Evolutionary conservation across 1,140 invertebrate genomes (phyloP), one percentile per base, ranked within the genome.

Genomic region (Drosophila nigromelanica): DNA sequence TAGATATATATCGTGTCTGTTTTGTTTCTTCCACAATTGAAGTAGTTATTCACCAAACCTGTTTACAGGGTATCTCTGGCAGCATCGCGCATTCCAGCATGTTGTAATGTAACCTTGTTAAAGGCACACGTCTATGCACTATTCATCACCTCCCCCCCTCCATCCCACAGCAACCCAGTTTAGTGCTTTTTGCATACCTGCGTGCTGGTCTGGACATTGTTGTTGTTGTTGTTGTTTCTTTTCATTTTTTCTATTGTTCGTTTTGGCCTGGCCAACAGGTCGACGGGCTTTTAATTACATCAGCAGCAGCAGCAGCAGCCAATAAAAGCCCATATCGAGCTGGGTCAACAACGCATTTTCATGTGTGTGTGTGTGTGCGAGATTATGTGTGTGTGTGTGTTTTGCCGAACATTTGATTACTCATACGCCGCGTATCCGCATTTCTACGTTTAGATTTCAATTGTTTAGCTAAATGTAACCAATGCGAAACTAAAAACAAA

Each of bases 221-320:
- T 21, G 2, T 47, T 15, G 37, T 27, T 60, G 7, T 60, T 40
- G 5, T 40, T 56, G 15, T 64, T 64, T 63, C n/a, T 55, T 66
- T 51, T 4, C 10, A 4, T n/a, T 5, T 50, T 42, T 39, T 42
- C 11, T 6, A n/a, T 58, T 40, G 47, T 52, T 48, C 47, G 15
- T 62, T 59, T 61, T 52, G 33, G 56, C 27, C 30, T 52, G 40
- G 47, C 40, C 73, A 71, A 75, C 73, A 71, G 73, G 73, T 75
- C 73, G 73, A 61, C 52, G 60, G 52, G 61, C 73, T 71, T 64
- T 62, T 75, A 75, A 75, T 75, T 75, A 62, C 68, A 75, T 72
- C 47, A 74, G 37, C 68, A 55, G 11, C 47, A 74, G 30, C 68
- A 55, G 11, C 47, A 69, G 39, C 51, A 63, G 47, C 61, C 68